A percentile compares a stretch with the other conserved stretches of the same genome.
Conservation (phyloP, 2,113 vertebrate genomes). For the Desmodus rotundus region DNA sequence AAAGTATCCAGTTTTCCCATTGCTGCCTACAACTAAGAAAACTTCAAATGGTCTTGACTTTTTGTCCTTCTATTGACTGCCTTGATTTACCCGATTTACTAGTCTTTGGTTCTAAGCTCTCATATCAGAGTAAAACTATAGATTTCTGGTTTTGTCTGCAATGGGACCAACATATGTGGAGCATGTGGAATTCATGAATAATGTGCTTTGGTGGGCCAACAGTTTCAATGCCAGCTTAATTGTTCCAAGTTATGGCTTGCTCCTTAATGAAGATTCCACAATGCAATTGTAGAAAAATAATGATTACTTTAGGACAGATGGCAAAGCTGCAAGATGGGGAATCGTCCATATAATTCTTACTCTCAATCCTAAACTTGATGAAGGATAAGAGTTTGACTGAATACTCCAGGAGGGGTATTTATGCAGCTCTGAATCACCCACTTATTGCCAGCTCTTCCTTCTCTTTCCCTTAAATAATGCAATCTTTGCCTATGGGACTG, state of each 20-base stretch:
- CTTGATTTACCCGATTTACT: background rate
- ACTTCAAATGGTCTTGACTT: background rate
- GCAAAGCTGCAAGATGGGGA: slow-evolving; percentile 57
- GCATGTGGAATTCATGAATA: slow-evolving; percentile 46
- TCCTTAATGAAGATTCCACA: slow-evolving; percentile 60
- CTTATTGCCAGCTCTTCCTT: slow-evolving; percentile 28
- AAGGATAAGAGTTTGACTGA: slow-evolving; percentile 33
- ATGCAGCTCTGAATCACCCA: slow-evolving; percentile 35
- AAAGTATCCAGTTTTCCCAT: background rate
- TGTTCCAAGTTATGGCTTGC: slow-evolving; percentile 59
- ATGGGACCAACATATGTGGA: slow-evolving; percentile 32
- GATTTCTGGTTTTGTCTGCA: slow-evolving; percentile 24
- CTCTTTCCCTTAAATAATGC: slow-evolving; percentile 54
- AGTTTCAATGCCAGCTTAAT: slow-evolving; percentile 47
- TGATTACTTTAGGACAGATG: slow-evolving; percentile 71
- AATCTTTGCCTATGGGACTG: background rate
- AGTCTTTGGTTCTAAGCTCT: background rate
- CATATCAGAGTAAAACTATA: slow-evolving; percentile 13
- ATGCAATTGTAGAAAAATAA: slow-evolving; percentile 52
- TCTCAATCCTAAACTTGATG: slow-evolving; percentile 31
- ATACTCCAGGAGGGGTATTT: slow-evolving; percentile 14
- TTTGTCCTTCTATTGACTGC: background rate
- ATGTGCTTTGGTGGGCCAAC: slow-evolving; percentile 49
- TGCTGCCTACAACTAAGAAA: background rate
- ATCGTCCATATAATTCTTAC: slow-evolving; percentile 47